A percentile compares a stretch with the other conserved stretches of the same genome.
phyloP scores from a whole-genome alignment of 2,888 invertebrate species.

The Cryptophagus acutangulus region DNA sequence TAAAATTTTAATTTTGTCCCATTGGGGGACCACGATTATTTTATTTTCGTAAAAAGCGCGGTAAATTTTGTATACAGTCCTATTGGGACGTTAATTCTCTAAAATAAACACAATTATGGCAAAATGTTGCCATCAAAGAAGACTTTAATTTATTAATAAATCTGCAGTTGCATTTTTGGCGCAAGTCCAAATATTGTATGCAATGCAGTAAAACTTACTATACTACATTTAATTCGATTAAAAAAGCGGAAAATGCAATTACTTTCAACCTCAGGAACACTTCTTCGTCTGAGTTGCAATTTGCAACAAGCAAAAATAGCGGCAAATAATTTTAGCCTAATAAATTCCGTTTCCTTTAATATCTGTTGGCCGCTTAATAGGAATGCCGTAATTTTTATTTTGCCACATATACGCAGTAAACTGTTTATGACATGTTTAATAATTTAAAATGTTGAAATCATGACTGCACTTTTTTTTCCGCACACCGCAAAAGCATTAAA shows the following conservation, averaged over 20 bases:
- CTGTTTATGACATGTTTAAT: no score
- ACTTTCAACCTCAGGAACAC: no score
- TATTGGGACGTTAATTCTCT: background rate
- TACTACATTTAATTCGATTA: conserved; percentile 1
- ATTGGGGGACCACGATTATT: conserved; percentile 1
- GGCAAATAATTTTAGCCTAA: no score
- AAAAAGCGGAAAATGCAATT: no score
- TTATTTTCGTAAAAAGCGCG: no score
- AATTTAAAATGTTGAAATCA: conserved; percentile 1
- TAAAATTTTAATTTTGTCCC: background rate
- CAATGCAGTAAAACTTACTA: conserved; percentile 11
- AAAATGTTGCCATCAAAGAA: conserved; percentile 1
- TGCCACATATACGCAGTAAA: no score
- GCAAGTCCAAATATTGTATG: conserved; percentile 13
- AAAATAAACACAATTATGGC: background rate
- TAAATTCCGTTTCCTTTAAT: no score
- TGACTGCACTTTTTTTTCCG: conserved; percentile 2
- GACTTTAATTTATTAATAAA: conserved; percentile 13
- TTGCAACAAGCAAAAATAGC: no score
- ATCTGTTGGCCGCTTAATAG: no score
- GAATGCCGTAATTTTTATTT: no score
- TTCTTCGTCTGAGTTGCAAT: no score
- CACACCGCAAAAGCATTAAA: conserved; percentile 7
- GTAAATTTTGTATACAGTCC: no score
- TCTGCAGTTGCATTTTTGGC: conserved; percentile 8